A percentile compares a stretch with the other conserved stretches of the same genome.
phyloP scores from a whole-genome alignment of 1,140 invertebrate genomes.

The Wiebesia pumilae region DNA sequence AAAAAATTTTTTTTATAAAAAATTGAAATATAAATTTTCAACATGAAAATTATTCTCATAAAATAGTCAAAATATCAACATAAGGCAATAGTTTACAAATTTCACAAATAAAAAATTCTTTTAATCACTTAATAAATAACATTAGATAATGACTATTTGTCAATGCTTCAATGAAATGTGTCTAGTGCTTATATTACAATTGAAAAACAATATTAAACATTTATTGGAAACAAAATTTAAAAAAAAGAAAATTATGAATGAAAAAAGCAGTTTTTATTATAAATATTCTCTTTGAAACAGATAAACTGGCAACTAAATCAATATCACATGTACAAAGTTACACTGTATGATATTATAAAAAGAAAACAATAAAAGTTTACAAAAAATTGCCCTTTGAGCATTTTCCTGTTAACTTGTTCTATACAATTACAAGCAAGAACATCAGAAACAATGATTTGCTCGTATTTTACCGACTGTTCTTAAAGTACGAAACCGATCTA shows the following conservation, averaged over 20 bases:
- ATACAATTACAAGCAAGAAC: constrained; percentile 53
- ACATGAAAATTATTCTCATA: constrained; percentile 42
- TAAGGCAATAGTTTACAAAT: constrained; percentile 36
- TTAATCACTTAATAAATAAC: neutral
- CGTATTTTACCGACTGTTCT: constrained; percentile 49
- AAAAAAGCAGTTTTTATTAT: constrained; percentile 50
- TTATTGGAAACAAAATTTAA: neutral
- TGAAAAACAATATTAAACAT: too few relatives aligned
- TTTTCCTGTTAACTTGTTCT: constrained; percentile 46
- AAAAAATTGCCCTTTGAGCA: constrained; percentile 34
- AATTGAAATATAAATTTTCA: constrained; percentile 20
- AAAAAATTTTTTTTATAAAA: neutral
- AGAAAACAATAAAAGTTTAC: constrained; percentile 50
- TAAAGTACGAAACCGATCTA: constrained; percentile 54
- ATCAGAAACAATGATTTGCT: constrained; percentile 51
- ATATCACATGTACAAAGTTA: constrained; percentile 55
- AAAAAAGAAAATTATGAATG: constrained; percentile 41
- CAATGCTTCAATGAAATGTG: too few relatives aligned
- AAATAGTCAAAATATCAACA: constrained; percentile 42
- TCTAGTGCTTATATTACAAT: too few relatives aligned
- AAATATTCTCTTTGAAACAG: constrained; percentile 49
- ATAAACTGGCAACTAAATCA: constrained; percentile 49
- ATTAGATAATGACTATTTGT: too few relatives aligned
- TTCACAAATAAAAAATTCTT: neutral
- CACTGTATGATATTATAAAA: constrained; percentile 54